A percentile compares a stretch with the other conserved stretches of the same genome.
Evolutionary conservation across 2,888 invertebrate species (phyloP).

Genomic region (Stratiomys singularior): DNA sequence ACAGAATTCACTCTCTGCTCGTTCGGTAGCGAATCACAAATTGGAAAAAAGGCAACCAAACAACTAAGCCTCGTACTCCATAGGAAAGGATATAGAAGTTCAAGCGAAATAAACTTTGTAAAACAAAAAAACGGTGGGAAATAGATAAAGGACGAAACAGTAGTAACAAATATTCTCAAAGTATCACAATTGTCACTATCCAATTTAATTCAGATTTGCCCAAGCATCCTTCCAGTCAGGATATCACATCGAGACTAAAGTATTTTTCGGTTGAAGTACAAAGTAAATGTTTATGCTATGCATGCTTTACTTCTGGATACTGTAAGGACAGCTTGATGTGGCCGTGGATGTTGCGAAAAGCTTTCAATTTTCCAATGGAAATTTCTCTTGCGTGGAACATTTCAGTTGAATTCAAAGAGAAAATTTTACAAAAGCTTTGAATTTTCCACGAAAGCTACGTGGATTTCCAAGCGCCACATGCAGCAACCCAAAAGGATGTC

Average conservation of each 20-base stretch:
- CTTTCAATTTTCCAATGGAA: slow-evolving; percentile 22
- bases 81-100: no score
- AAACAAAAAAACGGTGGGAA: no score
- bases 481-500: no score
- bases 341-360: background rate
- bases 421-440: background rate
- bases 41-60: no score
- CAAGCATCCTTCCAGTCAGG: slow-evolving; percentile 1
- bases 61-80: background rate
- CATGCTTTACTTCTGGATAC: background rate
- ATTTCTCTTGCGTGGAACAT: background rate
- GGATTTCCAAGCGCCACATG: background rate
- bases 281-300: slow-evolving; percentile 19
- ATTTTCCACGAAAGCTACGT: background rate
- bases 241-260: slow-evolving; percentile 16
- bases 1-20: background rate
- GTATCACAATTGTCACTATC: background rate
- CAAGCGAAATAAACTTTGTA: no score
- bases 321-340: background rate
- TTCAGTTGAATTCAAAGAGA: background rate
- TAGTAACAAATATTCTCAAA: background rate
- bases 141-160: background rate
- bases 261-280: background rate
- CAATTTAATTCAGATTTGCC: background rate
- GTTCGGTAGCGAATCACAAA: background rate